Evolutionary conservation across 2,888 invertebrate genomes (phyloP).

Genomic region (Oxystoma pomonae): DNA sequence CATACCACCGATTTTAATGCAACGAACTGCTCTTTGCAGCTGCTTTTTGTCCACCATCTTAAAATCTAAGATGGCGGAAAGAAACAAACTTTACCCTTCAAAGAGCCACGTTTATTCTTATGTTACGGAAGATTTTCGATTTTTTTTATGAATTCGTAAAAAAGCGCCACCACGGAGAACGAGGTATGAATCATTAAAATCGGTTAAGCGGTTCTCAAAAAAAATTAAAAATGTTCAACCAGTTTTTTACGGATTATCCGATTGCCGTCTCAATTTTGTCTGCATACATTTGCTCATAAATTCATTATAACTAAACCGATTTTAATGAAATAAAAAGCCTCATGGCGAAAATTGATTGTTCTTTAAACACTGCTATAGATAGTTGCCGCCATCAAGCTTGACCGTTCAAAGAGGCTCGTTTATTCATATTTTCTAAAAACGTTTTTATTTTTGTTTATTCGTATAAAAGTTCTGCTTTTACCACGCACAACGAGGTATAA

Average conservation of each 20-base stretch:
- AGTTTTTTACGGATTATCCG: not conserved
- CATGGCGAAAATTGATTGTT: not conserved
- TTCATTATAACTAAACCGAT: not conserved
- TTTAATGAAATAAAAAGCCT: not conserved
- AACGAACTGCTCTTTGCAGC: not conserved
- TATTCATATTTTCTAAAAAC: not conserved
- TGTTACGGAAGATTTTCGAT: not conserved
- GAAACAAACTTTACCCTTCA: not conserved
- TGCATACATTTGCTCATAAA: not conserved
- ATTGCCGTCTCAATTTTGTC: not conserved
- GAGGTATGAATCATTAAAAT: not conserved
- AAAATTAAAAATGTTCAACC: not conserved
- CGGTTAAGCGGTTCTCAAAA: not conserved
- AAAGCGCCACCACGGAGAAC: not conserved
- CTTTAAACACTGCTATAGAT: not conserved
- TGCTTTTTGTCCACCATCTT: not conserved
- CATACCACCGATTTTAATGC: not conserved
- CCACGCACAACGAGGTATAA: not conserved
- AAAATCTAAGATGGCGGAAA: not conserved
- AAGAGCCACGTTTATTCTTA: not conserved
- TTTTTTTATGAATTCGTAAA: not conserved
- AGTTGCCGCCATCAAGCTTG: not conserved
- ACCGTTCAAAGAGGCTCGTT: not conserved
- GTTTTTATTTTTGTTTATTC: not conserved
- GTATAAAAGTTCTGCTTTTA: not conserved